Conservation (phyloP, 2,113 vertebrate genomes). For the Nyctereutes procyonoides region DNA sequence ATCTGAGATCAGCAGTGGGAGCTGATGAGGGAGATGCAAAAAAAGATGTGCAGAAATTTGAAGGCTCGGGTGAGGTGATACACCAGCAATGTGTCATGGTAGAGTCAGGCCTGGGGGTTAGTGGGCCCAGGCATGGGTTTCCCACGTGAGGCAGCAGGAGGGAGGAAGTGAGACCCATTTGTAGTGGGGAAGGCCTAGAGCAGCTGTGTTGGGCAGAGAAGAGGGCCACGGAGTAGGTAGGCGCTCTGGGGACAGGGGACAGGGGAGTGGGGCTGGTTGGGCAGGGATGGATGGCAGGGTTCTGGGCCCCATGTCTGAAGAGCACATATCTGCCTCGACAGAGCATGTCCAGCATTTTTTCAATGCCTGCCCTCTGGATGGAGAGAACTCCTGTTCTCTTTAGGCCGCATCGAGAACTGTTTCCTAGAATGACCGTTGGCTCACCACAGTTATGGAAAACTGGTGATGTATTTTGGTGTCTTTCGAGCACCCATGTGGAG, state of each 20-base stretch:
- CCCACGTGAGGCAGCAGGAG: background rate
- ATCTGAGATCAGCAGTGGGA: background rate
- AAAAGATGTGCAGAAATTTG: background rate
- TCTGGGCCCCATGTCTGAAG: background rate
- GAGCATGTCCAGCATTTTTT: rapidly evolving
- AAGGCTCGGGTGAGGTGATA: background rate
- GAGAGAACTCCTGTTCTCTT: background rate
- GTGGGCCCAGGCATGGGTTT: background rate
- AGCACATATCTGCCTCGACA: rapidly evolving
- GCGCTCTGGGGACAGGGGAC: background rate
- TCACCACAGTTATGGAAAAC: background rate
- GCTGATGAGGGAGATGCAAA: background rate
- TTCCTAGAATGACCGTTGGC: background rate
- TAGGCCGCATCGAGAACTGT: background rate
- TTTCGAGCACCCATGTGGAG: background rate
- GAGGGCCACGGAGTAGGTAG: background rate
- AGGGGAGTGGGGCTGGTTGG: background rate
- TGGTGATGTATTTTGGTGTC: background rate
- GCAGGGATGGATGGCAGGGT: background rate
- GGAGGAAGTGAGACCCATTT: background rate
- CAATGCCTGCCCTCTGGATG: background rate
- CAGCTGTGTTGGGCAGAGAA: background rate
- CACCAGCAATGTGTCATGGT: too few species aligned
- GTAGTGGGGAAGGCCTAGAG: background rate
- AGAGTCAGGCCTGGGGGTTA: background rate